Base-by-base conservation (phyloP, 2,797 vertebrate genomes). In the Hafferia zeledoni region DNA sequence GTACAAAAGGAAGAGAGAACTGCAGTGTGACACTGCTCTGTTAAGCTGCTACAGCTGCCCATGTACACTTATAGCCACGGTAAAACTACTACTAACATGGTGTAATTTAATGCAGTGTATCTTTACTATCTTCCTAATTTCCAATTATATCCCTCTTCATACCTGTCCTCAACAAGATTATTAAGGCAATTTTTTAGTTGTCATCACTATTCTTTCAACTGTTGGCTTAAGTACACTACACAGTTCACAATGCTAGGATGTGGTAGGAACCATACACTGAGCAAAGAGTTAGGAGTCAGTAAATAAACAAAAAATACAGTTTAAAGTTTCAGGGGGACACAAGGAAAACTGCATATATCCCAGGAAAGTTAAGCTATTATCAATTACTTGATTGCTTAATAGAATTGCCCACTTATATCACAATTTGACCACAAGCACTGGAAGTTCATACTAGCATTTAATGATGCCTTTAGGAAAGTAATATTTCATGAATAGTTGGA, bases 231-330 rank as follows among this genome's bases (percentile, higher is more conserved):
- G 20, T 15, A 23, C 11, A 3, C 27, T 22, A 11, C 1, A 33
- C 20, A 63, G 31, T 76, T 89, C 35, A 49, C 13, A 64, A 17
- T 2, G 4, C 31, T 61, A 72, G 57, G 47, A 39, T 70, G 67
- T 53, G 33, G 25, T 18, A 50, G 20, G 72, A 83, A 69, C n/a
- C 39, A 64, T 17, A 14, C 24, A 56, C 22, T 35, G 71, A 55
- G 85, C 28, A 56, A 19, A 84, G 61, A 93, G 65, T 72, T 41
- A 61, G 71, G 75, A 91, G 59, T 9, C 37, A 91, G 83, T 31
- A 97, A 95, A 92, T 78, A 95, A 96, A 91, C 13, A 12, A 76
- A 92, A 69, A 31, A 43, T 11, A 49, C 61, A 91, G 47, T 81
- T 83, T 85, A 43, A 95, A 94, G 57, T 95, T 94, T 86, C 37